phyloP scores from a whole-genome alignment of 2,113 vertebrate genomes.

The Aphyosemion australe region DNA sequence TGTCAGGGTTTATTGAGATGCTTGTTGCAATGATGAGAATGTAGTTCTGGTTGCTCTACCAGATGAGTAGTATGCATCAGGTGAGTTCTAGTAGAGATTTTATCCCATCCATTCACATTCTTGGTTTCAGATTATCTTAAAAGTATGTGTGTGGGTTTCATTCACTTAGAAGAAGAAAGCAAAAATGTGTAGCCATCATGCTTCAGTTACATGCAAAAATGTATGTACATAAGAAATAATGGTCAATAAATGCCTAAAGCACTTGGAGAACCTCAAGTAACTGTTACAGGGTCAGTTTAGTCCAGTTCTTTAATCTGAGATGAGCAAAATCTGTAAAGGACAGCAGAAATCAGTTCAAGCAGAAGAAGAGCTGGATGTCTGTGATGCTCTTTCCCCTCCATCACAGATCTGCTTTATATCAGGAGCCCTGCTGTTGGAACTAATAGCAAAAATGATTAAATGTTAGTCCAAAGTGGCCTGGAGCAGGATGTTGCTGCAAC shows the following conservation, averaged over 20 bases:
- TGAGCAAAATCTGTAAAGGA: conserved; percentile 2
- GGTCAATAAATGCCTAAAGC: conserved; percentile 12
- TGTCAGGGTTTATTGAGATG: not conserved
- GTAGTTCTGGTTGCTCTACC: not conserved
- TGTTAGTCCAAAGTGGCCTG: conserved; percentile 29
- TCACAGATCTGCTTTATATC: conserved; percentile 30
- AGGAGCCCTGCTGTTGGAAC: conserved; percentile 47
- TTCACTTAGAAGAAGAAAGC: conserved; percentile 10
- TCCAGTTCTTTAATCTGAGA: conserved; percentile 13
- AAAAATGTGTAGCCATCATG: conserved; percentile 1
- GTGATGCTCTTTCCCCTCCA: conserved; percentile 11
- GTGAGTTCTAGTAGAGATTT: conserved; percentile 4
- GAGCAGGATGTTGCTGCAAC: conserved; percentile 39
- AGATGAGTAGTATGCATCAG: not conserved
- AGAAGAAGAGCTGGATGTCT: not conserved
- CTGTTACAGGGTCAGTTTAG: conserved; percentile 17
- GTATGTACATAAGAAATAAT: conserved; percentile 11
- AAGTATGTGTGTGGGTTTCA: conserved; percentile 3
- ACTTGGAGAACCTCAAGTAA: not conserved
- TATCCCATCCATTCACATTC: conserved; percentile 7
- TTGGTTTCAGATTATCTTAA: conserved; percentile 1
- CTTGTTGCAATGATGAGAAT: not conserved
- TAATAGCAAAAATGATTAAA: conserved; percentile 65
- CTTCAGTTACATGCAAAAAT: conserved; percentile 24
- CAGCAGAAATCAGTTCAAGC: conserved; percentile 16